Percentiles rank a stretch among this genome's conserved stretches.
Conservation (phyloP, 2,113 vertebrate genomes). For the Cyphomyrus plagiostoma region DNA sequence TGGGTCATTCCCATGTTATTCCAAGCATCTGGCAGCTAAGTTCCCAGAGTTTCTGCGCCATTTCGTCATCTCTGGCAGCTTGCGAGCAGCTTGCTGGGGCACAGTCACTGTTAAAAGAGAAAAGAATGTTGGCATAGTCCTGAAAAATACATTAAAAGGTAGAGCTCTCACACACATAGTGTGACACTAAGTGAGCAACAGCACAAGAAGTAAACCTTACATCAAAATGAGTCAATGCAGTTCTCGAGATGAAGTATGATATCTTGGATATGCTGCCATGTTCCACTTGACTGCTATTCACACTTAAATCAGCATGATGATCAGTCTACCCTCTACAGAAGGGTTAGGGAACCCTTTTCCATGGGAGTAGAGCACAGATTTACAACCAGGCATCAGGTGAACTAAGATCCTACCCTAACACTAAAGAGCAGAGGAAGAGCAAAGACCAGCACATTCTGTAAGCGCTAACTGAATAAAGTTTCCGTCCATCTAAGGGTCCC, state of each 20-base stretch:
- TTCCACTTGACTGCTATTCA: background rate
- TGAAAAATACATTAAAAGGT: background rate
- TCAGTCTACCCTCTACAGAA: background rate
- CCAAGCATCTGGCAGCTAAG: constrained; percentile 60
- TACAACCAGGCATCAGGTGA: background rate
- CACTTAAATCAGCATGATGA: background rate
- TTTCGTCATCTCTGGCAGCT: constrained; percentile 53
- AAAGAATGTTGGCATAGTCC: background rate
- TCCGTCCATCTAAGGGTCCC: background rate
- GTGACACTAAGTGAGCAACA: background rate
- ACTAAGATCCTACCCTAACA: background rate
- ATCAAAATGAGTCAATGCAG: background rate
- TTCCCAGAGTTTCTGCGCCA: constrained; percentile 64
- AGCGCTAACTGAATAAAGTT: background rate
- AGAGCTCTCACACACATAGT: background rate
- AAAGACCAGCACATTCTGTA: background rate
- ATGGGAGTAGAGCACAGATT: background rate
- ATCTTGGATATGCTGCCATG: background rate
- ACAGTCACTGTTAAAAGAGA: constrained; percentile 53
- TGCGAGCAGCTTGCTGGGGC: constrained; percentile 53
- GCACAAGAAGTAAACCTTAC: background rate
- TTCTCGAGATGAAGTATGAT: background rate
- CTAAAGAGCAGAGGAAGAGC: background rate
- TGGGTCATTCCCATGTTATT: constrained; percentile 50
- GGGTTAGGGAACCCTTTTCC: background rate